These are phyloP conservation scores for Polypedilum vanderplanki DNA, from an alignment of 1,140 invertebrate genomes.

Conservation along the genomic window DNA sequence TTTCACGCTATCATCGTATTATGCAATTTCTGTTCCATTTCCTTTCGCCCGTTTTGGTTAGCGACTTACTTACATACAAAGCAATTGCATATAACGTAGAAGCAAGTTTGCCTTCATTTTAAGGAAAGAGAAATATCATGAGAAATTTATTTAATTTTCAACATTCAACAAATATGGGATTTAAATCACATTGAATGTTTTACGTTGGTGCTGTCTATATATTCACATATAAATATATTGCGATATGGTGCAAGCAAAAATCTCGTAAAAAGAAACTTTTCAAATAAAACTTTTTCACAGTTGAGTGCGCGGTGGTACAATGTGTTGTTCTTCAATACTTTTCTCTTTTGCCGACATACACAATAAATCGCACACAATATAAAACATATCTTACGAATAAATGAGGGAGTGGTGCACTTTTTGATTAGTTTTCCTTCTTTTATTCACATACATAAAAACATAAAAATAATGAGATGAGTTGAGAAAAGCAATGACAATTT, in stretches of 20 bases:
- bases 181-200: conserved; percentile 2
- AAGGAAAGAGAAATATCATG: neutral
- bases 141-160: conserved; percentile 20
- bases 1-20: conserved; percentile 18
- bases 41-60: neutral
- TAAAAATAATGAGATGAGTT: too few relatives aligned
- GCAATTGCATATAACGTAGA: too few relatives aligned
- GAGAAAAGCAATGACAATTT: too few relatives aligned
- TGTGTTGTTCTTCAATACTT: conserved; percentile 17
- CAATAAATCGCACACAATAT: neutral
- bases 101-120: neutral
- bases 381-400: neutral
- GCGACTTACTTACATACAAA: conserved; percentile 1
- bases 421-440: neutral
- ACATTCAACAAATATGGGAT: conserved; percentile 18
- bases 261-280: conserved; percentile 12
- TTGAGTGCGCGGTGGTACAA: conserved; percentile 10
- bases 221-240: neutral
- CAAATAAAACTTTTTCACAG: conserved; percentile 13
- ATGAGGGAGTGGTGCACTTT: neutral
- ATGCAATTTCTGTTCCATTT: neutral
- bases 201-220: neutral
- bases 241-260: neutral
- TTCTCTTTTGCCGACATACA: neutral
- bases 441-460: too few relatives aligned